Evolutionary conservation across 2,888 invertebrate species (phyloP).

Genomic region (Pachliopta kotzebuea): DNA sequence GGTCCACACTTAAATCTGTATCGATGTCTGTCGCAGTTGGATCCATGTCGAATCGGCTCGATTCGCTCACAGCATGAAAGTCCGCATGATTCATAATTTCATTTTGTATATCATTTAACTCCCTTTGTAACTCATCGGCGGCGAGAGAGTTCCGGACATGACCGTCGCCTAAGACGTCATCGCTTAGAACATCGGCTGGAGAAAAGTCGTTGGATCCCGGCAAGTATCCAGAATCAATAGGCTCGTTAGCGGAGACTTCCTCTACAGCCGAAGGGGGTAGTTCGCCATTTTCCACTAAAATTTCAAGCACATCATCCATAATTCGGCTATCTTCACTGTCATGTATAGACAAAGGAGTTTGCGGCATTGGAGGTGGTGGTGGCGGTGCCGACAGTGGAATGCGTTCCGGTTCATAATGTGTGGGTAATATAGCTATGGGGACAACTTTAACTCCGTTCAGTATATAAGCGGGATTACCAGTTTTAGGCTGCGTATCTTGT

Average conservation of each 20-base stretch:
- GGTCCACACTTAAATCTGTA: conserved; percentile 43
- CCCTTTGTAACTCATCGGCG: conserved; percentile 65
- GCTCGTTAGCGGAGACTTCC: conserved; percentile 78
- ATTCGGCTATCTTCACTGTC: conserved; percentile 83
- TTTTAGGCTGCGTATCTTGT: conserved; percentile 42
- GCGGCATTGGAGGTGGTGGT: conserved; percentile 58
- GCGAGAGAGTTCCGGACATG: conserved; percentile 60
- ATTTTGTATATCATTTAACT: conserved; percentile 69
- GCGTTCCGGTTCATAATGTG: conserved; percentile 66
- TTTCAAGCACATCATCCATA: conserved; percentile 95
- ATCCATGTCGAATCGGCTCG: conserved; percentile 44
- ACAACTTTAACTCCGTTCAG: conserved; percentile 82
- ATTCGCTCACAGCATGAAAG: conserved; percentile 48
- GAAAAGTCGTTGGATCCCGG: conserved; percentile 50
- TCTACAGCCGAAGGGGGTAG: conserved; percentile 92
- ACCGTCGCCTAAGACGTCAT: conserved; percentile 55
- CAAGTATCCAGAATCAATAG: conserved; percentile 46
- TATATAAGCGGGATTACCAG: conserved; percentile 79
- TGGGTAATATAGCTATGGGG: conserved; percentile 72
- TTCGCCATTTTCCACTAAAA: conserved; percentile 95
- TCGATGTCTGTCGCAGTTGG: conserved; percentile 51
- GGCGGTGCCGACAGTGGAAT: conserved; percentile 44
- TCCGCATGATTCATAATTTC: conserved; percentile 70
- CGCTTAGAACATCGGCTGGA: conserved; percentile 59
- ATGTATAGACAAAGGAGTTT: conserved; percentile 47